Percentiles rank a stretch among this genome's conserved stretches.
phyloP scores from a whole-genome alignment of 2,113 vertebrate genomes.

The Cyanistes caeruleus region DNA sequence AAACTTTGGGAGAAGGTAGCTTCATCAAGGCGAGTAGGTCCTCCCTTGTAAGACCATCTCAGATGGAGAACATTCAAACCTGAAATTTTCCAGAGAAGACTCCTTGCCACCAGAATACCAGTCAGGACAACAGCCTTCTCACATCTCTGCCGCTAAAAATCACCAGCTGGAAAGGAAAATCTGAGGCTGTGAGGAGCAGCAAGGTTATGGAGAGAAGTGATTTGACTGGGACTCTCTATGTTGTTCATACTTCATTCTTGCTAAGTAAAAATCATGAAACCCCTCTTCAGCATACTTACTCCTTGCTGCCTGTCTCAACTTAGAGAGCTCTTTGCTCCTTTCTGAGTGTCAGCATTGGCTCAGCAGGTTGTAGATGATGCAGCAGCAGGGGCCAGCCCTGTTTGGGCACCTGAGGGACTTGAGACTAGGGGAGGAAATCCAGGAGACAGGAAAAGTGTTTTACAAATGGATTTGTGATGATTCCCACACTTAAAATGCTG shows the following conservation, averaged over 20 bases:
- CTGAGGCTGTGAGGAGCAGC: background rate
- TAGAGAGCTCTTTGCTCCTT: background rate
- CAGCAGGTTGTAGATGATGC: background rate
- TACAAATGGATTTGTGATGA: background rate
- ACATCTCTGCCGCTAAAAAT: background rate
- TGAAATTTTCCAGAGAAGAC: background rate
- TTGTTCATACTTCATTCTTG: background rate
- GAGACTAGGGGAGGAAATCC: background rate
- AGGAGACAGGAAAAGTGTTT: background rate
- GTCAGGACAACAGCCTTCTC: background rate
- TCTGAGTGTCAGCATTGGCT: rapidly evolving
- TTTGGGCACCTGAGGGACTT: background rate
- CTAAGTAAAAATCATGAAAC: background rate
- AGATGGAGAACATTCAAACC: background rate
- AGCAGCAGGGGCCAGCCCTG: background rate
- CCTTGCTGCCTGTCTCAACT: background rate
- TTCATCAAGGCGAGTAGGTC: background rate
- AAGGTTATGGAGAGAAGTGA: background rate
- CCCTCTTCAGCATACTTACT: background rate
- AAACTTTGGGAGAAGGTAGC: background rate
- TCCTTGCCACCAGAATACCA: background rate
- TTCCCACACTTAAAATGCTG: background rate
- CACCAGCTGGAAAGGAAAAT: background rate
- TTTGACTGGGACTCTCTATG: background rate
- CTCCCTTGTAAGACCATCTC: background rate